These are phyloP conservation scores for Myzus persicae DNA, from an alignment of 1,140 invertebrate genomes.

Conservation along the genomic window DNA sequence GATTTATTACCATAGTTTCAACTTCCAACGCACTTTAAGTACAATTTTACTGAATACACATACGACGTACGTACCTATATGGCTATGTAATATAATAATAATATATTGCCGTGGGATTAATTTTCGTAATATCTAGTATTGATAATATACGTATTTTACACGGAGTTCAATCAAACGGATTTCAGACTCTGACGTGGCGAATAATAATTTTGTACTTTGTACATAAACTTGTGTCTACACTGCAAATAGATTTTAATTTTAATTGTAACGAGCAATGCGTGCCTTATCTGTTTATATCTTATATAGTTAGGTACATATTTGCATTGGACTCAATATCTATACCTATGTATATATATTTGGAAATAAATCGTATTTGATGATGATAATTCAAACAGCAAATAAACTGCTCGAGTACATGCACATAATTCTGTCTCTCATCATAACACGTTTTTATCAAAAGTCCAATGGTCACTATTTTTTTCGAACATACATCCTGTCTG, in stretches of 20 bases:
- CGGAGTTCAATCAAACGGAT: neutral
- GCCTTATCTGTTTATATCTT: neutral
- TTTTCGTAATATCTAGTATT: too few relatives aligned
- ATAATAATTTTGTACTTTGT: neutral
- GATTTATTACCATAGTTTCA: neutral
- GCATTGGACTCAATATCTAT: neutral
- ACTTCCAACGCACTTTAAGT: neutral
- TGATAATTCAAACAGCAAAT: neutral
- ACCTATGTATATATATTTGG: too few relatives aligned
- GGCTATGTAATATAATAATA: neutral
- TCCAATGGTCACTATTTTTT: neutral
- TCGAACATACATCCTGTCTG: neutral
- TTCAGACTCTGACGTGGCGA: neutral
- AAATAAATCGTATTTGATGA: too few relatives aligned
- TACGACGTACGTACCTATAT: too few relatives aligned
- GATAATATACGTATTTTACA: too few relatives aligned
- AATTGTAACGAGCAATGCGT: neutral
- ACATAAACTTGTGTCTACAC: neutral
- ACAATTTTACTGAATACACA: neutral
- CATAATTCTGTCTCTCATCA: neutral
- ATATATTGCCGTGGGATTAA: neutral
- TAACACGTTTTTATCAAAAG: neutral
- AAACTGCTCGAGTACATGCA: neutral
- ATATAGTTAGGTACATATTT: neutral
- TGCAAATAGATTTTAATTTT: neutral